These are phyloP conservation scores for Cygnus olor DNA, from an alignment of 2,797 vertebrate species.

Conservation along the genomic window DNA sequence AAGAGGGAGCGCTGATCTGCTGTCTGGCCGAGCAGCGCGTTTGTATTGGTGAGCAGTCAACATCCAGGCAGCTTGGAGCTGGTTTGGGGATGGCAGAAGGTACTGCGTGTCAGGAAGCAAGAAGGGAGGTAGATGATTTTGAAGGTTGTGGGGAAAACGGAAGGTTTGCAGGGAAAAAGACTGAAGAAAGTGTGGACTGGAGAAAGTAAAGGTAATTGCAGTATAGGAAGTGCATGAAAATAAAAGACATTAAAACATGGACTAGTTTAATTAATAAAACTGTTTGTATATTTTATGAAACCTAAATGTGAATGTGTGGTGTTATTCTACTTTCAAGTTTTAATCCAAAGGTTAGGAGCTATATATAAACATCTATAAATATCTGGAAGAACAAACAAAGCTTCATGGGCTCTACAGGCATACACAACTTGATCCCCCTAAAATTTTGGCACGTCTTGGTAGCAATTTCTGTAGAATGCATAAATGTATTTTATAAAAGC, in stretches of 20 bases:
- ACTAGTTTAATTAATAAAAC: background rate
- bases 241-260: background rate
- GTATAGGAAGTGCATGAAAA: background rate
- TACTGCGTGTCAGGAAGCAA: background rate
- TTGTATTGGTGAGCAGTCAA: accelerated
- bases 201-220: background rate
- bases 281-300: background rate
- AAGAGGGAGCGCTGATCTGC: background rate
- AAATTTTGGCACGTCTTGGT: background rate
- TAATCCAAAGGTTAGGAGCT: slow-evolving; percentile 57
- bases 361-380: slow-evolving; percentile 63
- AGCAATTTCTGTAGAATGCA: background rate
- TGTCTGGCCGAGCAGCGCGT: background rate
- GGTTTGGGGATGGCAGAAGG: background rate
- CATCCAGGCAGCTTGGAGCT: background rate
- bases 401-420: background rate
- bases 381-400: background rate
- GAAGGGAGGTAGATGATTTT: background rate
- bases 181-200: accelerated
- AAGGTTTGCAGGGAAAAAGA: background rate
- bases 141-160: background rate
- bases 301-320: slow-evolving; percentile 8
- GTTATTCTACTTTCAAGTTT: background rate
- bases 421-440: background rate
- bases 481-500: background rate